Base-by-base conservation (phyloP, 1,140 invertebrate genomes). In the Triops cancriformis region DNA sequence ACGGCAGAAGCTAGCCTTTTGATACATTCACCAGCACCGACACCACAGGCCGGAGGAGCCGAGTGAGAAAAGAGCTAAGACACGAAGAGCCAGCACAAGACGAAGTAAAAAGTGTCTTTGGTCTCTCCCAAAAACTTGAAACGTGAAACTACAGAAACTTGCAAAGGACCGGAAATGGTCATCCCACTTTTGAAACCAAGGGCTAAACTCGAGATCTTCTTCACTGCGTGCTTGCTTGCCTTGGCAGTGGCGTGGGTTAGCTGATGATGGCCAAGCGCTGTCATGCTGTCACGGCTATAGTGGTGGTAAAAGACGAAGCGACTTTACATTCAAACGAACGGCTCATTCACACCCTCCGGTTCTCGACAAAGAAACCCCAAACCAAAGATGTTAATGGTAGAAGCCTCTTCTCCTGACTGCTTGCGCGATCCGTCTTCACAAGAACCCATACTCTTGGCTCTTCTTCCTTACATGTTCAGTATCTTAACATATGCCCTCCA, bases 251-350 rank as follows among this genome's bases (percentile, higher is more conserved):
- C 51, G 51, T 64, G 51, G 51, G 51, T 64, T 64, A 64, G 51
- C 51, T 64, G 51, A 64, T 64, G 51, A 64, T 64, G 51, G 51
- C 51, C 51, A 64, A 64, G 51, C 23, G 51, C 51, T 64, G 51
- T 64, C 51, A 64, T 64, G 51, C 51, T 64, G 51, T 64, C 51
- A 64, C 51, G 51, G 51, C 51, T 64, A 64, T 64, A 64, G 51
- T 64, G 51, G 51, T 64, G 51, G 51, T 64, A 64, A 64, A 64
- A 64, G 51, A 64, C 51, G 51, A 64, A 64, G 51, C 51, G 51
- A 64, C 51, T 64, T 64, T 64, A 64, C 51, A 64, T 64, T 64
- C 51, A 64, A 64, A 64, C 51, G 10, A 23, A 23, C 51, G 51
- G 14, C 51, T 64, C 51, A 64, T 64, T 64, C 51, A 64, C 51